Base-by-base conservation (phyloP, 2,888 invertebrate genomes). In the Amphipoea lucens region DNA sequence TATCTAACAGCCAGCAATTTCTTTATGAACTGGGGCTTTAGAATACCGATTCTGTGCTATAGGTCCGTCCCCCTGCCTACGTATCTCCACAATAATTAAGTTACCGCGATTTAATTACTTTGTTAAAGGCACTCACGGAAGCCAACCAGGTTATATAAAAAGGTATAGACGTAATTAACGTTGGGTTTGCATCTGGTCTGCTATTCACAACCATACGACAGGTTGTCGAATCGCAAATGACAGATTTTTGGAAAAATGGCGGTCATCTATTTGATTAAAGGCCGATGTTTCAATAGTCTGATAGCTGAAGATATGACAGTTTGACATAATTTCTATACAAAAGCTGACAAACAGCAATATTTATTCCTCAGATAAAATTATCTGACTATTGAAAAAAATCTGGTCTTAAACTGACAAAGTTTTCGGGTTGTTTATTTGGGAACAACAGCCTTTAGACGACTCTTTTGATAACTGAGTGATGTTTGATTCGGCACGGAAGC, bases 21-120 rank as follows among this genome's bases (percentile, higher is more conserved):
- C 4, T n/a, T n/a, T 60, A 51, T n/a, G 60, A n/a, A 60, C n/a
- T 12, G n/a, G n/a, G n/a, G 12, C 5, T 60, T 5, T 51, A 51
- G 17, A 51, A 51, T 20, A 54, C 7, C 23, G 23, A n/a, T n/a
- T n/a, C n/a, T n/a, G n/a, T n/a, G n/a, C 66, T 7, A n/a, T 5
- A 40, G 36, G 62, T 54, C 17, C 54, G 57, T 29, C 42, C 29
- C 45, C 17, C 29, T 23, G n/a, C 75, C 36, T 48, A 48, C 67
- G 67, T 76, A 68, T 69, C 72, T 51, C 29, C 68, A 23, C 40
- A 45, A 45, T 82, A 79, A 82, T 79, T 36, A 66, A 71, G 48
- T 84, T 84, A 74, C 57, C 42, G 42, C 48, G 48, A 79, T 71
- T 71, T 84, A 82, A 82, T 82, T 82, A 71, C 74, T 67, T 70